Evolutionary conservation across 1,140 invertebrate genomes (phyloP), one percentile per base, ranked within the genome.

Genomic region (Halictus rubicundus): DNA sequence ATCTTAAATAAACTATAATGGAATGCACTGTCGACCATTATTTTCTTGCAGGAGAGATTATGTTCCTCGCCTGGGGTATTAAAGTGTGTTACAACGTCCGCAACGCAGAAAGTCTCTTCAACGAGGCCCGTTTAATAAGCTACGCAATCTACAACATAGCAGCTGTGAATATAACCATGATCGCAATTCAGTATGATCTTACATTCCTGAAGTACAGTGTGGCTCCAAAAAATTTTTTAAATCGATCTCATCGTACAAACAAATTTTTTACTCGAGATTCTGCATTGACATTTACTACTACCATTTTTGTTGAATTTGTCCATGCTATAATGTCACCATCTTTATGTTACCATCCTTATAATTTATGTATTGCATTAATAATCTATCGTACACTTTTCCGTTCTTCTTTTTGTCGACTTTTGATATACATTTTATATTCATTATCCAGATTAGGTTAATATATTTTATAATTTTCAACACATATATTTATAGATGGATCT

Each of bases 141-240:
- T 98, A 97, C 92, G 97, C 97, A 10, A 98, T 98, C 73, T 98
- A 99, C 93, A 98, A 98, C 91, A 98, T 98, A 83, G 97, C 97
- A 71, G 94, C 97, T 65, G 96, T 98, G 80, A 98, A 98, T 91
- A 97, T 96, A 57, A 94, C 97, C 39, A 97, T 98, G 96, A 96
- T 98, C 66, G 95, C 96, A 7, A 96, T 98, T 86, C 97, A 98
- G 97, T 98, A 95, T 96, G 97, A 64, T 8, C 21, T 72, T 71
- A 42, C 23, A 42, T 57, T 32, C 23, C 7, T 64, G 21, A 66
- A n/a, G 21, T 78, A 64, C 54, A 27, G 19, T 2, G 54, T 57
- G 54, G 54, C 54, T 57, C n/a, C 54, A 57, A n/a, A 57, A 57
- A 57, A 21, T 57, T n/a, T n/a, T 9, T 2, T n/a, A n/a, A 57